These are phyloP conservation scores for Synergus gifuensis DNA, from an alignment of 2,888 invertebrate genomes.

Conservation along the genomic window DNA sequence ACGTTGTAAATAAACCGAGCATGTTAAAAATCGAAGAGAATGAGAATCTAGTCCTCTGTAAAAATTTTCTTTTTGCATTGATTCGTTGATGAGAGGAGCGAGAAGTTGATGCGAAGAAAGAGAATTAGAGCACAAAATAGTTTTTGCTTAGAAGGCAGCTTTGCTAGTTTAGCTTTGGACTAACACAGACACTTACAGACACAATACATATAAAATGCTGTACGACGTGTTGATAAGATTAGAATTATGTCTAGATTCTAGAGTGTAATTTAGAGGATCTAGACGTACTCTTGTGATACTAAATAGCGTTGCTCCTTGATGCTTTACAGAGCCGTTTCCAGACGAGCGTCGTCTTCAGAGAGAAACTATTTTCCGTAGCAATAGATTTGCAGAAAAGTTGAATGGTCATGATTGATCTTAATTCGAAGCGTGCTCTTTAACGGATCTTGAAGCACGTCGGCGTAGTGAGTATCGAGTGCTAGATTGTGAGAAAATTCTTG, in stretches of 20 bases:
- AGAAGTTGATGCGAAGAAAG: slow-evolving; percentile 39
- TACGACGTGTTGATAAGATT: slow-evolving; percentile 55
- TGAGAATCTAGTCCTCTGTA: slow-evolving; percentile 3
- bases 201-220: slow-evolving; percentile 37
- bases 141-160: slow-evolving; percentile 55
- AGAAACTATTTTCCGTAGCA: slow-evolving; percentile 30
- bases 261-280: slow-evolving; percentile 53
- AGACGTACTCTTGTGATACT: slow-evolving; percentile 74
- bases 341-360: slow-evolving; percentile 5
- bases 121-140: slow-evolving; percentile 53
- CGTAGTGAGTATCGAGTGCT: slow-evolving; percentile 43
- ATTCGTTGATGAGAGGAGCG: slow-evolving; percentile 33
- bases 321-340: slow-evolving; percentile 60
- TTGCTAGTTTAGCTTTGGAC: slow-evolving; percentile 58
- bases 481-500: background rate
- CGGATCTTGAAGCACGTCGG: slow-evolving; percentile 47
- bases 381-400: slow-evolving; percentile 28
- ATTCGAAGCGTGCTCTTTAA: slow-evolving; percentile 47
- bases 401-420: slow-evolving; percentile 31
- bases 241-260: slow-evolving; percentile 53
- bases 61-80: slow-evolving; percentile 17
- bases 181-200: slow-evolving; percentile 51
- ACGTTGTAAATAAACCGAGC: background rate
- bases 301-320: slow-evolving; percentile 66
- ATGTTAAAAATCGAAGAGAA: slow-evolving; percentile 1